Conservation (phyloP, 2,113 vertebrate species). For the Peromyscus maniculatus region DNA sequence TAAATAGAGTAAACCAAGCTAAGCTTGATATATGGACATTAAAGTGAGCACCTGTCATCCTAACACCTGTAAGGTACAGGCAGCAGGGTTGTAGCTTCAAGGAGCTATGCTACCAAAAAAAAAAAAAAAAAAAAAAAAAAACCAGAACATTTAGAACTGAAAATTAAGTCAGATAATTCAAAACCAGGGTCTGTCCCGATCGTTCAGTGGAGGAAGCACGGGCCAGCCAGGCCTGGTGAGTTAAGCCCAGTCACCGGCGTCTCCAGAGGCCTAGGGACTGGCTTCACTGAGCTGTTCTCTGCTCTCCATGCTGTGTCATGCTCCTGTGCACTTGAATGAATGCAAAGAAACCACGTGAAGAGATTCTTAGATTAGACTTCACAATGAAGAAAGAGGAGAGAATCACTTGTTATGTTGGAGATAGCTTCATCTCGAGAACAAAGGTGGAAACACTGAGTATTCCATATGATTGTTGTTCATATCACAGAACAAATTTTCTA, state of each 20-base stretch:
- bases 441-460: neutral
- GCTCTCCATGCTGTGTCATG: neutral
- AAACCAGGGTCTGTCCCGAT: neutral
- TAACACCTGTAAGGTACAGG: neutral
- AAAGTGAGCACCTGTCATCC: neutral
- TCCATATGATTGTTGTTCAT: neutral
- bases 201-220: neutral
- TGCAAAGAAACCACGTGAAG: no score
- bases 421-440: slow-evolving; percentile 5
- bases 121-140: no score
- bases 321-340: neutral
- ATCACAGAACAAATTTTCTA: slow-evolving; percentile 42
- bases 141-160: neutral
- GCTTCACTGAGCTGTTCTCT: neutral
- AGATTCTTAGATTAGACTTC: neutral
- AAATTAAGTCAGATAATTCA: neutral
- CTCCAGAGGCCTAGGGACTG: no score
- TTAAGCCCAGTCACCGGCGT: neutral
- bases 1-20: neutral
- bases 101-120: neutral
- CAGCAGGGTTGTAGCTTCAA: neutral
- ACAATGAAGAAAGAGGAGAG: neutral
- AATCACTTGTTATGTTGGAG: neutral
- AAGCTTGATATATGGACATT: neutral
- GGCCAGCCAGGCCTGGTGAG: neutral